These are phyloP conservation scores for Polyodon spathula DNA, from an alignment of 2,113 vertebrate genomes.

Conservation along the genomic window DNA sequence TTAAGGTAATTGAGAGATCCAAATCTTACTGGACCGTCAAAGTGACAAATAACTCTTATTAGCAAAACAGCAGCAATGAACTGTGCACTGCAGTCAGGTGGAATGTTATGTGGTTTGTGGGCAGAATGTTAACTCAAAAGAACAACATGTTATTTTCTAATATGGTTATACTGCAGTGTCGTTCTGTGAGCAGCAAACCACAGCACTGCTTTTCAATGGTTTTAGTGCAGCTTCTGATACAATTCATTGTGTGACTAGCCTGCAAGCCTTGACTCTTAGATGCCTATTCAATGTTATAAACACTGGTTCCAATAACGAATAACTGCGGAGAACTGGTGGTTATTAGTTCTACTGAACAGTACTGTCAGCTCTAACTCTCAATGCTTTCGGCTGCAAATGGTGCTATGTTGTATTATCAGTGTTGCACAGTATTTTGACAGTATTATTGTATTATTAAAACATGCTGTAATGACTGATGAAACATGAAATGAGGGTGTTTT, in stretches of 20 bases:
- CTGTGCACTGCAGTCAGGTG: too few relatives aligned
- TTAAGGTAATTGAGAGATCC: too few relatives aligned
- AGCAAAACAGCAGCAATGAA: too few relatives aligned
- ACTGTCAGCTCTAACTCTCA: neutral
- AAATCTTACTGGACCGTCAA: too few relatives aligned
- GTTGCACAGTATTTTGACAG: conserved; percentile 1
- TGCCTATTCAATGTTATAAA: neutral
- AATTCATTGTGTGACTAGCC: neutral
- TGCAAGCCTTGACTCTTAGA: neutral
- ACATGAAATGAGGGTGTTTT: neutral
- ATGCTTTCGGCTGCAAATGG: neutral
- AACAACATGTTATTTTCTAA: too few relatives aligned
- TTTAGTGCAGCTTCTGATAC: neutral
- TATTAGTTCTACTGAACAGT: neutral
- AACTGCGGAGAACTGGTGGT: conserved; percentile 15
- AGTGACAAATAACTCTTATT: too few relatives aligned
- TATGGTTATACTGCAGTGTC: too few relatives aligned
- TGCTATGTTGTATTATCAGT: conserved; percentile 7
- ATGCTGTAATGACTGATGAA: neutral
- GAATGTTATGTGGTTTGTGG: too few relatives aligned
- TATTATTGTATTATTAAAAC: conserved; percentile 11
- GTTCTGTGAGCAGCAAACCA: neutral
- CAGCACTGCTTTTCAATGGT: neutral
- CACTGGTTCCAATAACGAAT: neutral
- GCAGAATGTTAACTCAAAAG: too few relatives aligned